Percentiles rank a stretch among this genome's conserved stretches.
These are phyloP conservation scores for Spea multiplicata DNA, from an alignment of 2,113 vertebrate genomes.

Conservation along the genomic window DNA sequence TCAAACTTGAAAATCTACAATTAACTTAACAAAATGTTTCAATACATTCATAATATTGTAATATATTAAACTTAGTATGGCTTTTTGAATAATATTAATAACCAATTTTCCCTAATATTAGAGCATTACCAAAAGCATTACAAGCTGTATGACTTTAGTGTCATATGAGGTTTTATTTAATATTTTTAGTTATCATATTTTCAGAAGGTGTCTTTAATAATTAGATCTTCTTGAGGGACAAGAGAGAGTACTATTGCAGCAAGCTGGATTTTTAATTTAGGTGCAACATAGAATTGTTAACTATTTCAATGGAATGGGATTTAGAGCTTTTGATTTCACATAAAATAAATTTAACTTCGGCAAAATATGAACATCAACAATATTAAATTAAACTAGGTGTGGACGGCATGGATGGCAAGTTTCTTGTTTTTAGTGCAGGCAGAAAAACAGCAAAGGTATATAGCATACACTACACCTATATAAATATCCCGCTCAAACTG, in stretches of 20 bases:
- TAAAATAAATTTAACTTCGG: no score
- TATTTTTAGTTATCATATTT: neutral
- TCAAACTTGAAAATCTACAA: neutral
- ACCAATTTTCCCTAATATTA: neutral
- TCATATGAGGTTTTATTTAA: neutral
- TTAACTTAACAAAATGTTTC: neutral
- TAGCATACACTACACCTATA: no score
- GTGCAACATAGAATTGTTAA: neutral
- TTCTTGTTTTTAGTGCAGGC: no score
- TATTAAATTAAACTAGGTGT: no score
- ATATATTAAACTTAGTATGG: neutral
- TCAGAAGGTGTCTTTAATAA: neutral
- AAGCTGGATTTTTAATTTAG: neutral
- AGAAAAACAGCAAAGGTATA: no score
- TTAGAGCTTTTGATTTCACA: no score
- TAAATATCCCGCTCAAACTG: no score
- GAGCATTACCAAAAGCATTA: neutral
- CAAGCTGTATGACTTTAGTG: neutral
- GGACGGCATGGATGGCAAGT: no score
- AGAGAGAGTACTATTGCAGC: neutral
- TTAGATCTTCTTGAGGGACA: neutral
- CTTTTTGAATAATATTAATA: neutral
- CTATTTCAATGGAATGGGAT: no score
- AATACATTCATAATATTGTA: neutral
- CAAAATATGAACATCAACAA: no score